These are phyloP conservation scores for Platysteira castanea DNA, from an alignment of 2,113 vertebrate genomes.

Conservation along the genomic window DNA sequence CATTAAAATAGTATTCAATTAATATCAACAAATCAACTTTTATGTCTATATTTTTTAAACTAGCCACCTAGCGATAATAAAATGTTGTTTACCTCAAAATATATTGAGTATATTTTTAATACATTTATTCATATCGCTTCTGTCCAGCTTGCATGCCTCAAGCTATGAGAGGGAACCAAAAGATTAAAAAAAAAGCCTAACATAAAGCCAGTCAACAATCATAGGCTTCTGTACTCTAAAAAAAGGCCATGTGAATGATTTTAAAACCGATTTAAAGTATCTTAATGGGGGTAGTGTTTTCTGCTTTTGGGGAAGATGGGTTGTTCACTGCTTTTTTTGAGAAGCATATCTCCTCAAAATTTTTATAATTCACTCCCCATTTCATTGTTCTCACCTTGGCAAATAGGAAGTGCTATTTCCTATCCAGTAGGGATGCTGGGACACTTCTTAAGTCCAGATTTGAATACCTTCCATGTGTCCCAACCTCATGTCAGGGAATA, in stretches of 20 bases:
- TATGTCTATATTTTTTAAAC: background rate
- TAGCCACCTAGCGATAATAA: background rate
- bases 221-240: background rate
- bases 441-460: background rate
- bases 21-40: constrained; percentile 30
- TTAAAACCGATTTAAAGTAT: background rate
- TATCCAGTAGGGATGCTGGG: background rate
- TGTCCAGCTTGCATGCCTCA: constrained; percentile 13
- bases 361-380: background rate
- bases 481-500: background rate
- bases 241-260: background rate
- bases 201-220: background rate
- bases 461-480: background rate
- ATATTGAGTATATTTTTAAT: constrained; percentile 2
- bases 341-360: background rate
- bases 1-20: constrained; percentile 14
- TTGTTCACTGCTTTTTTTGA: background rate
- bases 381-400: background rate
- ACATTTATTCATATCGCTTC: background rate
- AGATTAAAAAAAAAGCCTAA: background rate
- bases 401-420: background rate
- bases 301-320: background rate
- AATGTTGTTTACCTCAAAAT: constrained; percentile 36
- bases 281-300: background rate
- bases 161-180: background rate